phyloP scores from a whole-genome alignment of 1,140 invertebrate genomes.

The Habropoda laboriosa region DNA sequence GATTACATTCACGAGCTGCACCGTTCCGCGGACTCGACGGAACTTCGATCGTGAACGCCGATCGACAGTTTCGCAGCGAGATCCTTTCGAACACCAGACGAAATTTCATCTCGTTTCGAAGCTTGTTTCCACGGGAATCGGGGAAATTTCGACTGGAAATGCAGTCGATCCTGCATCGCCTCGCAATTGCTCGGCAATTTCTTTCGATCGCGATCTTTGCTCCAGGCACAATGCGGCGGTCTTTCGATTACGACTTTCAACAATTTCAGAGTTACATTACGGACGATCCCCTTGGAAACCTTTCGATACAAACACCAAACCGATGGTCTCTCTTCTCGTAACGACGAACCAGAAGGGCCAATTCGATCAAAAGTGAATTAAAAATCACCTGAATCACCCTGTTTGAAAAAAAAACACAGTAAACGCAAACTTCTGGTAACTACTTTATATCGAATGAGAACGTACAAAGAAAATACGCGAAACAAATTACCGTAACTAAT shows the following conservation, averaged over 20 bases:
- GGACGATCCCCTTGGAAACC: neutral
- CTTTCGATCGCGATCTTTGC: neutral
- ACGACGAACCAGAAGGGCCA: neutral
- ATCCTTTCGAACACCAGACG: neutral
- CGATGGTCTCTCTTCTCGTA: neutral
- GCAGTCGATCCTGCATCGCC: neutral
- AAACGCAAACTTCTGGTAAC: too few species aligned
- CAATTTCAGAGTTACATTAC: neutral
- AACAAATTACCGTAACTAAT: neutral
- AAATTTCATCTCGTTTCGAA: constrained; percentile 6
- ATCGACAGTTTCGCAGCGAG: constrained; percentile 1
- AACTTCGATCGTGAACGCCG: neutral
- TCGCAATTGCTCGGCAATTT: neutral
- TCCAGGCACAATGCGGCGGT: neutral
- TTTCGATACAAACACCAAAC: neutral
- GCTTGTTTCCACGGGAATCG: neutral
- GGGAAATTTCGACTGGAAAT: neutral
- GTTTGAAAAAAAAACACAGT: too few species aligned
- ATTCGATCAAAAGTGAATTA: neutral
- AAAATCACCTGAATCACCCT: neutral
- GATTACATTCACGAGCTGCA: constrained; percentile 2
- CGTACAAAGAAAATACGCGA: too few species aligned
- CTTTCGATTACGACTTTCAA: neutral
- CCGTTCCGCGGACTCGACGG: neutral
- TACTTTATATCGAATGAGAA: too few species aligned